Evolutionary conservation across 2,113 vertebrate genomes (phyloP).

Genomic region (Cynoglossus semilaevis): DNA sequence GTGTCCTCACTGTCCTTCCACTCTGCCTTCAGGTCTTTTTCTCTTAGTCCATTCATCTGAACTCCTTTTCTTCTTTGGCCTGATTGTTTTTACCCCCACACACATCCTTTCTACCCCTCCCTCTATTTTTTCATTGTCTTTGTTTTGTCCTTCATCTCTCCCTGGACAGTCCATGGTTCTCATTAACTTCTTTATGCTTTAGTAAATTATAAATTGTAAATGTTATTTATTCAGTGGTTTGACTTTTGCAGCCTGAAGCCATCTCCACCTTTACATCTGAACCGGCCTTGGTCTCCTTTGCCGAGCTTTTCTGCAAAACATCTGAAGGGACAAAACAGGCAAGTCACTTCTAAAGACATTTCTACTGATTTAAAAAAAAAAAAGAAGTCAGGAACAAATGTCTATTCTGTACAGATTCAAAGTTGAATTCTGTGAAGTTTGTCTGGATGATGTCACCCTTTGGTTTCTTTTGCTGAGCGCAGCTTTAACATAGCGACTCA

Average conservation of each 20-base stretch:
- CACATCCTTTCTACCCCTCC: background rate
- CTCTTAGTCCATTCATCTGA: background rate
- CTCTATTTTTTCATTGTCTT: background rate
- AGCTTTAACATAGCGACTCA: too few relatives aligned
- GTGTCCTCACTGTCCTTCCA: constrained; percentile 9
- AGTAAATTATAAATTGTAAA: constrained; percentile 1
- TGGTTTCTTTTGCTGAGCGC: too few relatives aligned
- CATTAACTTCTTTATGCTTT: background rate
- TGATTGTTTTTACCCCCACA: background rate
- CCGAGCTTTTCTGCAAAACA: constrained; percentile 93
- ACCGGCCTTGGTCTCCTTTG: constrained; percentile 90
- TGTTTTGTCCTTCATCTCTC: background rate
- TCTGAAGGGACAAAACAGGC: constrained; percentile 82
- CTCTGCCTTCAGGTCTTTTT: background rate
- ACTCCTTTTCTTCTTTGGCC: background rate
- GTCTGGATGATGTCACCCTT: too few relatives aligned
- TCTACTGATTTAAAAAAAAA: too few relatives aligned
- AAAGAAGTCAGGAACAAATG: too few relatives aligned
- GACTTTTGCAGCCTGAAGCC: constrained; percentile 83
- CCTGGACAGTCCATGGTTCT: background rate
- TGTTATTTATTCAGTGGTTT: background rate
- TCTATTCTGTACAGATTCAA: too few relatives aligned
- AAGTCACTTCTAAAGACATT: constrained; percentile 37
- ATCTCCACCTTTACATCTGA: constrained; percentile 96
- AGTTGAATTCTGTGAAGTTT: too few relatives aligned